Conservation (phyloP, 2,113 vertebrate genomes). For the Garra rufa region DNA sequence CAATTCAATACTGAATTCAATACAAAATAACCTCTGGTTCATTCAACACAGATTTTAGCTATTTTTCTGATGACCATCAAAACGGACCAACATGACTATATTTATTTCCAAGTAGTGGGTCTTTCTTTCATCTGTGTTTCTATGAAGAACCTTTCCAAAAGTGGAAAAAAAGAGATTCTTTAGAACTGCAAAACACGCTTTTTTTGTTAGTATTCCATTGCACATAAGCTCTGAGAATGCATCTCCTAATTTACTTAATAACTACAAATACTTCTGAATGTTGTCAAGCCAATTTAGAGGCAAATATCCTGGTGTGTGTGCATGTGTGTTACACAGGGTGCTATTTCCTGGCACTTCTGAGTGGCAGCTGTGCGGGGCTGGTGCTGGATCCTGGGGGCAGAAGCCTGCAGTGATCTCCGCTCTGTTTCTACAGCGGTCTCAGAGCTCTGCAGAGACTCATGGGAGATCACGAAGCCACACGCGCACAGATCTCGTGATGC, state of each 20-base stretch:
- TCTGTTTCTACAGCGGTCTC: conserved; percentile 69
- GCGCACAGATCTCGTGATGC: conserved; percentile 9
- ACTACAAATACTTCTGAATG: conserved; percentile 34
- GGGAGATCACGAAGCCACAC: conserved; percentile 43
- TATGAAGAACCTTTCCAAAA: no score
- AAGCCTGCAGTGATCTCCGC: conserved; percentile 77
- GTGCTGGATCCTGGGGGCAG: conserved; percentile 74
- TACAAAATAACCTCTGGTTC: no score
- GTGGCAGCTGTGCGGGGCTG: conserved; percentile 74
- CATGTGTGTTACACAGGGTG: conserved; percentile 54
- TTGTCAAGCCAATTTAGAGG: conserved; percentile 34
- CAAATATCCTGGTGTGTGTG: conserved; percentile 48
- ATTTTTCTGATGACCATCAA: no score
- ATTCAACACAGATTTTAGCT: no score
- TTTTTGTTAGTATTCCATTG: not conserved
- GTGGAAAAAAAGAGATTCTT: no score
- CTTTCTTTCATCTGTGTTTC: no score
- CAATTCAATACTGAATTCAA: no score
- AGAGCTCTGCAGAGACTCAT: conserved; percentile 50
- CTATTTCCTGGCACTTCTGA: conserved; percentile 70
- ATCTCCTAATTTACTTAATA: conserved; percentile 10
- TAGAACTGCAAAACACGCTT: not conserved
- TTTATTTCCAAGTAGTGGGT: no score
- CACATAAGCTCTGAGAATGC: not conserved
- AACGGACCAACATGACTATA: no score